phyloP scores from a whole-genome alignment of 2,797 vertebrate species.

The Orestias chungarensis region DNA sequence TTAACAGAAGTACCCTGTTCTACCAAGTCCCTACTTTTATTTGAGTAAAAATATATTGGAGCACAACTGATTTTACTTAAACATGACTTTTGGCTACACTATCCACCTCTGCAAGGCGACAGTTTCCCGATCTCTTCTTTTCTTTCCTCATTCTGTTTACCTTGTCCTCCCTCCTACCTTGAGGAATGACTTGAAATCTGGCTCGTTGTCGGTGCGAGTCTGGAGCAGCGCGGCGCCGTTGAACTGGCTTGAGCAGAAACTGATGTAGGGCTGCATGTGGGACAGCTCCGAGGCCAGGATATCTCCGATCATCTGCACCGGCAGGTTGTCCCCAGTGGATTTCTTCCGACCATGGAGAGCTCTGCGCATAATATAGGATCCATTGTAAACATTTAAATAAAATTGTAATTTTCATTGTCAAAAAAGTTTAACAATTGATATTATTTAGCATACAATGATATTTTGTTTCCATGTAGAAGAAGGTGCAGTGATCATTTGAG shows the following conservation, averaged over 20 bases:
- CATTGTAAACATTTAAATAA: not conserved
- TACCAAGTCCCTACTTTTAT: too few relatives aligned
- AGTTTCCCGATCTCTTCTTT: not conserved
- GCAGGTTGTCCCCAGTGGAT: constrained; percentile 89
- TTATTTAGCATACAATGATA: too few relatives aligned
- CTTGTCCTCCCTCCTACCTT: constrained; percentile 80
- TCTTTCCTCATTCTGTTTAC: not conserved
- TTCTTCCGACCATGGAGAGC: constrained; percentile 91
- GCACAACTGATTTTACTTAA: too few relatives aligned
- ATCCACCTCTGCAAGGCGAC: too few relatives aligned
- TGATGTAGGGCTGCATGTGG: constrained; percentile 96
- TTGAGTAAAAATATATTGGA: too few relatives aligned
- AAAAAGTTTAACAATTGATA: too few relatives aligned
- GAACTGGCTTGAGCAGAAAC: constrained; percentile 96
- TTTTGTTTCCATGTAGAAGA: too few relatives aligned
- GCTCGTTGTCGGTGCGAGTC: constrained; percentile 87
- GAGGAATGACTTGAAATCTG: constrained; percentile 92
- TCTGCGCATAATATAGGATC: constrained; percentile 64
- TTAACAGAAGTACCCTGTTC: too few relatives aligned
- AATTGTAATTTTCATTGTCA: not conserved
- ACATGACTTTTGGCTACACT: too few relatives aligned
- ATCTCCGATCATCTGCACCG: constrained; percentile 92
- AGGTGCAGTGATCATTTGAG: not conserved
- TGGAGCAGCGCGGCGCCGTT: constrained; percentile 89
- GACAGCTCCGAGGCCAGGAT: constrained; percentile 89